A percentile compares a stretch with the other conserved stretches of the same genome.
These are phyloP conservation scores for Talpa occidentalis DNA, from an alignment of 2,113 vertebrate genomes.

Conservation along the genomic window DNA sequence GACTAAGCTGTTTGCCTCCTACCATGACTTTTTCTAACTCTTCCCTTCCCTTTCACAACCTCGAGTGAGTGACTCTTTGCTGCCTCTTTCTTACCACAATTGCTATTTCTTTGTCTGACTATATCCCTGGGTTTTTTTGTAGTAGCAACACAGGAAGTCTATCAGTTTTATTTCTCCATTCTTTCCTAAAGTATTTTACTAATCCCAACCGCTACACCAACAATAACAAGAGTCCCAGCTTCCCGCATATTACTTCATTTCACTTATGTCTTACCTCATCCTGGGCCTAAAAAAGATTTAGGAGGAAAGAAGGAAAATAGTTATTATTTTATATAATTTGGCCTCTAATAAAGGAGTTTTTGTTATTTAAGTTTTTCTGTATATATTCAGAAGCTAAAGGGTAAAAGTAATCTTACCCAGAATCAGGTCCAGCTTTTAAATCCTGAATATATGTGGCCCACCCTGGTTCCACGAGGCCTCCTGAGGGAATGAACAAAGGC, in stretches of 20 bases:
- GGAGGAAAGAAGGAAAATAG: neutral
- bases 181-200: neutral
- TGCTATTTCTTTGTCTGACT: neutral
- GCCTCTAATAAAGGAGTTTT: neutral
- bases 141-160: neutral
- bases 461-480: neutral
- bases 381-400: neutral
- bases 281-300: neutral
- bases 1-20: neutral
- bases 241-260: neutral
- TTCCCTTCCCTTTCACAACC: neutral
- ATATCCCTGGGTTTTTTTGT: neutral
- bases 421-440: neutral
- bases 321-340: neutral
- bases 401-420: constrained; percentile 1
- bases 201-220: neutral
- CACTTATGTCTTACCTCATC: constrained; percentile 7
- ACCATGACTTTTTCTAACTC: neutral
- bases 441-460: neutral
- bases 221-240: neutral
- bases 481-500: neutral
- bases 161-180: neutral
- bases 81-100: neutral
- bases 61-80: neutral
- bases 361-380: neutral